phyloP scores from a whole-genome alignment of 2,888 invertebrate species.

The Lithosia quadra region DNA sequence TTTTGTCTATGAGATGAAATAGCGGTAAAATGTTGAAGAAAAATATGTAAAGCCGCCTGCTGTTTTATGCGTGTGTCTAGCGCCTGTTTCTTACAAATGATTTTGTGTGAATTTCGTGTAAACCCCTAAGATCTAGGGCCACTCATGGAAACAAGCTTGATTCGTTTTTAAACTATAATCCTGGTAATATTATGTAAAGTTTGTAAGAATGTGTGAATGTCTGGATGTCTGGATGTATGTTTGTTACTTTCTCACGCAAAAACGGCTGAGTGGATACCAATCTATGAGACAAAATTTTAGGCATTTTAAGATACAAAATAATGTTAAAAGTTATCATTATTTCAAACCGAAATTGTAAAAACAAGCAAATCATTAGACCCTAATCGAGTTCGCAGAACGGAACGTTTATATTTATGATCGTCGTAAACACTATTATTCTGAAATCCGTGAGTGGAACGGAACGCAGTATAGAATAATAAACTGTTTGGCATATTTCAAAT shows the following conservation, averaged over 20 bases:
- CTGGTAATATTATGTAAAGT: no score
- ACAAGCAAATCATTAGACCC: slow-evolving; percentile 53
- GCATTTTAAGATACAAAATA: slow-evolving; percentile 18
- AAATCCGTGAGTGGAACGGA: slow-evolving; percentile 16
- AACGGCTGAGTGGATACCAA: no score
- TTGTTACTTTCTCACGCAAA: no score
- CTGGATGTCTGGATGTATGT: no score
- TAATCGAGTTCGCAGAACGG: slow-evolving; percentile 61
- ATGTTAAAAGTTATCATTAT: slow-evolving; percentile 19
- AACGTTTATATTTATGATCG: slow-evolving; percentile 57
- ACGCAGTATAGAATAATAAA: slow-evolving; percentile 30
- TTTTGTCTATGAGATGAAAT: background rate
- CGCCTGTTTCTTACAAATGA: no score
- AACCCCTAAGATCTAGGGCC: no score
- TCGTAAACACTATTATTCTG: slow-evolving; percentile 55
- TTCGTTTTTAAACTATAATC: no score
- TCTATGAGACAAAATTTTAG: background rate
- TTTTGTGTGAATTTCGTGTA: no score
- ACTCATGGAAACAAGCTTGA: no score
- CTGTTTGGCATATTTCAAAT: slow-evolving; percentile 34
- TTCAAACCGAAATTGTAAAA: slow-evolving; percentile 24
- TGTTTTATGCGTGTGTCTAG: no score
- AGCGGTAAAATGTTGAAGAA: background rate
- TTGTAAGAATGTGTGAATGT: no score
- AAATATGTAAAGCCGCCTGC: background rate